phyloP scores from a whole-genome alignment of 2,113 vertebrate species.

The Leucopsar rothschildi region DNA sequence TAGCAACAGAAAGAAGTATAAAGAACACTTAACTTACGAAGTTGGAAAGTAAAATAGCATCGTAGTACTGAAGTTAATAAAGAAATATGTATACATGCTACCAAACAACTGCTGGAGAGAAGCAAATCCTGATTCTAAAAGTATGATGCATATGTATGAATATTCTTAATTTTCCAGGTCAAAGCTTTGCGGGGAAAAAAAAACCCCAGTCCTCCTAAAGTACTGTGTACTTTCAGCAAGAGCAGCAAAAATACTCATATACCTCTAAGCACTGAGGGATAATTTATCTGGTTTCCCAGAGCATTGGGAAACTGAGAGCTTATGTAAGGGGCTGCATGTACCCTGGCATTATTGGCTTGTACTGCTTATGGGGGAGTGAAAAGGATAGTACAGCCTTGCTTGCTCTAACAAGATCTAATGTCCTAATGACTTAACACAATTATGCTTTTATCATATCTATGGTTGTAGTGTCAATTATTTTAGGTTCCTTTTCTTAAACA shows the following conservation, averaged over 20 bases:
- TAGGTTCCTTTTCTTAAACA: neutral
- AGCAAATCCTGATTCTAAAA: neutral
- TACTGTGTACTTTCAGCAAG: neutral
- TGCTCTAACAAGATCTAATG: neutral
- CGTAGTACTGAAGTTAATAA: neutral
- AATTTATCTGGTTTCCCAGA: neutral
- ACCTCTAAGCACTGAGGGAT: neutral
- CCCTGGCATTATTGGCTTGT: neutral
- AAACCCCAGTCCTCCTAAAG: neutral
- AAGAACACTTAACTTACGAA: fast-evolving
- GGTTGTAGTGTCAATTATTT: neutral
- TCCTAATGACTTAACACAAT: neutral
- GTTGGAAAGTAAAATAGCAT: neutral
- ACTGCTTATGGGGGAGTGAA: neutral
- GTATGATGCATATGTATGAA: neutral
- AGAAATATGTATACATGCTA: neutral
- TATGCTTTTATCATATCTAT: neutral
- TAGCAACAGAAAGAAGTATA: neutral
- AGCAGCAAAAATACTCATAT: neutral
- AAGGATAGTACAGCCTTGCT: neutral
- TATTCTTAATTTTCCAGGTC: neutral
- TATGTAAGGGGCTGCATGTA: neutral
- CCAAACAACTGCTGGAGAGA: neutral
- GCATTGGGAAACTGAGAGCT: neutral
- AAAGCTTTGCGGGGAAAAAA: neutral